phyloP scores from a whole-genome alignment of 53 echinoderm and acorn worm genomes.

The Pentamera pediparva region DNA sequence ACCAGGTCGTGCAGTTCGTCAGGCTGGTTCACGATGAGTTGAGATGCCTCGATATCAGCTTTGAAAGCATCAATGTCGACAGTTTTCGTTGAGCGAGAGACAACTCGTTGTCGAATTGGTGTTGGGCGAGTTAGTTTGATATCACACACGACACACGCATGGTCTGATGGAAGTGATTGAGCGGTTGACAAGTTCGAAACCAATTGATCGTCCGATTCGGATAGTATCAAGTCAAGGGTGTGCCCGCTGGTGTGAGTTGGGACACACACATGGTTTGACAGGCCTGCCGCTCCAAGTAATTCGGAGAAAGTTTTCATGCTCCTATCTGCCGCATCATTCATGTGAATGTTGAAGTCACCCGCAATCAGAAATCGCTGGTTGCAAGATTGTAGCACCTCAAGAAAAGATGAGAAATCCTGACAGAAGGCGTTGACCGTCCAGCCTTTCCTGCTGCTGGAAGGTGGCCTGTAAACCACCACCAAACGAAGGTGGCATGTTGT shows the following conservation, averaged over 20 bases:
- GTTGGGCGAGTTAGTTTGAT: slow-evolving; percentile 10
- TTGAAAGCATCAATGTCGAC: background rate
- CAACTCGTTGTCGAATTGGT: background rate
- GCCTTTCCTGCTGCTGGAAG: slow-evolving; percentile 24
- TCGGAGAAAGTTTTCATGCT: slow-evolving; percentile 3
- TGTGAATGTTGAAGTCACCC: slow-evolving; percentile 41
- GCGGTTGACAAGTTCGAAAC: background rate
- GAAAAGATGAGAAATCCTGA: slow-evolving; percentile 32
- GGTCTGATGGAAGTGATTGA: slow-evolving; percentile 33
- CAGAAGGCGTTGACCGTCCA: background rate
- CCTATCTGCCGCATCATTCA: slow-evolving; percentile 4
- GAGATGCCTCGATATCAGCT: background rate
- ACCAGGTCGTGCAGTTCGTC: background rate
- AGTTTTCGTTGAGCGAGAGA: slow-evolving; percentile 7
- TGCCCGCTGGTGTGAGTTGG: slow-evolving; percentile 31
- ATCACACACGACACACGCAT: slow-evolving; percentile 18
- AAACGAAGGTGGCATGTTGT: slow-evolving; percentile 8
- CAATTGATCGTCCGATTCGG: slow-evolving; percentile 4
- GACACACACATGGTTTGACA: slow-evolving; percentile 6
- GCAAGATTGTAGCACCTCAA: slow-evolving; percentile 34
- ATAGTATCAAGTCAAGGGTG: slow-evolving; percentile 35
- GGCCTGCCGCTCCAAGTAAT: slow-evolving; percentile 7
- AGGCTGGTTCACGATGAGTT: background rate
- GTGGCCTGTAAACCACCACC: slow-evolving; percentile 40
- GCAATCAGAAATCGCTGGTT: slow-evolving; percentile 29